Evolutionary conservation across 2,797 vertebrate genomes (phyloP).

Genomic region (Sciaenops ocellatus): DNA sequence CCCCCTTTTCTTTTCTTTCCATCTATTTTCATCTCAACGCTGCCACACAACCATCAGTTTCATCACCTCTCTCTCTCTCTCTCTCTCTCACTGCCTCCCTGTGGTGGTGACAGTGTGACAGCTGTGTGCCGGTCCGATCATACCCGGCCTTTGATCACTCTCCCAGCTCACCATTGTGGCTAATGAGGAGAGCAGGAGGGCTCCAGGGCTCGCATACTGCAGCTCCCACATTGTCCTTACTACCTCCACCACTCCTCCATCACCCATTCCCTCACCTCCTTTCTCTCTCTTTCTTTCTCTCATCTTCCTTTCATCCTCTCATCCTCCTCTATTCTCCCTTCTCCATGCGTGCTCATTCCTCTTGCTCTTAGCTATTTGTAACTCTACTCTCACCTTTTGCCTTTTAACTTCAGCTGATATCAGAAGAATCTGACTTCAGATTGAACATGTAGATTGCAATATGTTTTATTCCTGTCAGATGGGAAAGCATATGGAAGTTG

Average conservation of each 20-base stretch:
- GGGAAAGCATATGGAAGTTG: neutral
- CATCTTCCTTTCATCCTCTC: constrained; percentile 7
- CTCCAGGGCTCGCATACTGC: constrained; percentile 35
- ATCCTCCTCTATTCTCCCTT: neutral
- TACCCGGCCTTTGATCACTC: constrained; percentile 70
- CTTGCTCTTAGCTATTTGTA: constrained; percentile 1
- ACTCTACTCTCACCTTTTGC: constrained; percentile 1
- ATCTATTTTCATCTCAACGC: constrained; percentile 1
- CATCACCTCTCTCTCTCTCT: neutral
- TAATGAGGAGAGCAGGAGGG: constrained; percentile 68
- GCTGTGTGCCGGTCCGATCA: constrained; percentile 61
- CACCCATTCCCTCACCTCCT: constrained; percentile 14
- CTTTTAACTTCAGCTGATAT: constrained; percentile 8
- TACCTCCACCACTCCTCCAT: constrained; percentile 33
- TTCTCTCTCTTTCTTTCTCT: neutral
- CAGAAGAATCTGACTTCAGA: neutral
- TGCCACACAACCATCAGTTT: constrained; percentile 10
- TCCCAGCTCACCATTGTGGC: constrained; percentile 66
- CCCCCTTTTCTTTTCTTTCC: neutral
- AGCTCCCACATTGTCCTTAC: constrained; percentile 26
- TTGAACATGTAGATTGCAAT: too few relatives aligned
- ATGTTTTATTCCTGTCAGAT: neutral
- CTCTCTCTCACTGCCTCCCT: constrained; percentile 35
- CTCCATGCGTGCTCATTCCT: constrained; percentile 3
- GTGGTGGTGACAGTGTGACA: constrained; percentile 70